Base-by-base conservation (phyloP, 2,797 vertebrate genomes). In the Florisuga fusca region DNA sequence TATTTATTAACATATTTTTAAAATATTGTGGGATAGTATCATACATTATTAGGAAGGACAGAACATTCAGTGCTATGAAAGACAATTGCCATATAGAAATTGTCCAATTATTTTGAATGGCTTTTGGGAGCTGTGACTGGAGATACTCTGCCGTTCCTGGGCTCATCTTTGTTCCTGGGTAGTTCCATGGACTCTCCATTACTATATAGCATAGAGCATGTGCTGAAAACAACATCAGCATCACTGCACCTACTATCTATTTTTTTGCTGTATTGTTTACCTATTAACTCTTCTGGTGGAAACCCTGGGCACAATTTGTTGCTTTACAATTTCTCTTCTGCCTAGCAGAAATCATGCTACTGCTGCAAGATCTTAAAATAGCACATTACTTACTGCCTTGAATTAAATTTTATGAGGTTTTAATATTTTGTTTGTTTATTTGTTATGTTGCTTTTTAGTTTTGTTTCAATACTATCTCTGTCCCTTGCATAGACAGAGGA, bases 161-260 rank as follows among this genome's bases (percentile, higher is more conserved):
- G 26, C 7, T 63, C 14, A 13, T 3, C 21, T 79, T 29, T 1
- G 18, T 61, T 71, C 22, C 53, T 76, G 18, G 22, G 7, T 58
- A 43, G 2, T 38, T 29, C 17, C 15, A 15, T 18, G 18, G 6
- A 26, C 33, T 69, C 13, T 81, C 11, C 27, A 15, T 1, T 54
- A 0, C 22, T 81, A 16, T 7, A 17, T 38, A 36, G 64, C 22
- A 27, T 19, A 18, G 10, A 53, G 5, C 8, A 8, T 15, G 3
- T 29, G n/a, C 43, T 73, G 17, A 25, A n/a, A 53, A 4, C 23
- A 53, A 4, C 23, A 54, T 23, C 27, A 68, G 72, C 23, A 48
- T 34, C 22, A 23, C 20, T 72, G 20, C 34, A 48, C 10, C 18
- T 54, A 26, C 7, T 5, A 5, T 7, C 31, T 57, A 0, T 0